Evolutionary conservation across 2,797 vertebrate species (phyloP), one percentile per base, ranked within the genome.

Genomic region (Poeciliopsis gracilis): DNA sequence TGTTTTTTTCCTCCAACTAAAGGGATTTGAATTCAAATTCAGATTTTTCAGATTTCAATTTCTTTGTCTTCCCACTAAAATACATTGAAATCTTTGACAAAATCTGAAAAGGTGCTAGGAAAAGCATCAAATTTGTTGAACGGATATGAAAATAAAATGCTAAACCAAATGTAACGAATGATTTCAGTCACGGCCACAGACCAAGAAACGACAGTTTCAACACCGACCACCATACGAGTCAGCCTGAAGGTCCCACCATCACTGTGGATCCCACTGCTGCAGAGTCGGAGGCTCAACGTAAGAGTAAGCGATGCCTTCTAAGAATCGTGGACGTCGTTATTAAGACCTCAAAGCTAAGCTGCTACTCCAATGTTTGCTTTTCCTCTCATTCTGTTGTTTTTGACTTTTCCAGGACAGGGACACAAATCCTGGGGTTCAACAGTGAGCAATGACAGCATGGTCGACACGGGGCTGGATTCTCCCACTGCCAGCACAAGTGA

Each of bases 391-490:
- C 2, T 20, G 53, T 78, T 61, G 9, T 75, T 15, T 5, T 36
- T 47, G 30, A 10, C 72, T n/a, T 18, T 63, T 73, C 71, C 90
- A 99, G 98, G 95, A n/a, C 96, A 94, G 45, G 96, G 96, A 73
- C 97, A 99, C 87, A 99, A 98, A 85, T 99, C 97, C 0, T 98
- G 98, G 98, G 97, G 98, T 0, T 96, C 94, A 1, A 93, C 97
- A 0, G 76, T 96, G 1, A 91, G 95, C 0, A 97, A 99, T 6
- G 97, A 97, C 67, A 95, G 95, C 23, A 89, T 96, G 0, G 94
- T 84, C 70, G 95, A 95, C 1, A 86, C 92, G 75, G 87, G 85
- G 61, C 87, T 96, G 72, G 97, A 97, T 41, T 94, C 96, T 43
- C 91, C 94, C 0, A 84, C 89, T 18, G 89, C 89, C 51, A 95